Evolutionary conservation across 2,888 invertebrate species (phyloP).

Genomic region (Megaustenia siamemsis): DNA sequence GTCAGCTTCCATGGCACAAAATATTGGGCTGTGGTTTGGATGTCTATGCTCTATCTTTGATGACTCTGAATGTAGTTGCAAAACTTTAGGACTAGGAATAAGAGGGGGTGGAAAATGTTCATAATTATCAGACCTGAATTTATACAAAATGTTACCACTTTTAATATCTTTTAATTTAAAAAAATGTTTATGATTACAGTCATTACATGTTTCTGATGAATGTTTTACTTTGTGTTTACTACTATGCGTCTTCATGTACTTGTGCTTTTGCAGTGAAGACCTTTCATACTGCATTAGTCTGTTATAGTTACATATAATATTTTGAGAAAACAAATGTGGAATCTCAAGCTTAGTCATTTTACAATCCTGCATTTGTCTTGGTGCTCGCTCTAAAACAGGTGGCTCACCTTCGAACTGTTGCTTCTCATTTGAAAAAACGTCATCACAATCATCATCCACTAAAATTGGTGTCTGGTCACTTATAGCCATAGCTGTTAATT

Average conservation of each 20-base stretch:
- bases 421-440: not conserved
- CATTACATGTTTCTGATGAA: not conserved
- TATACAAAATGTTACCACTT: conserved; percentile 48
- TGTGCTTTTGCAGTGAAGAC: not conserved
- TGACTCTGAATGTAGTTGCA: not conserved
- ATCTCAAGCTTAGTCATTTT: not conserved
- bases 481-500: not conserved
- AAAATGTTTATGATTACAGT: not conserved
- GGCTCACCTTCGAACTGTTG: conserved; percentile 43
- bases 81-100: conserved; percentile 40
- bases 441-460: conserved; percentile 41
- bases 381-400: conserved; percentile 38
- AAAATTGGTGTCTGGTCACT: conserved; percentile 34
- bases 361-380: not conserved
- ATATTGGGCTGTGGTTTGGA: conserved; percentile 36
- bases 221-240: conserved; percentile 16
- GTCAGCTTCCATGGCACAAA: conserved; percentile 53
- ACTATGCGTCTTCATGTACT: conserved; percentile 27
- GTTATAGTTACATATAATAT: conserved; percentile 19
- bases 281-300: not conserved
- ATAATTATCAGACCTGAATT: conserved; percentile 31
- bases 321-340: not conserved
- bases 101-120: conserved; percentile 47
- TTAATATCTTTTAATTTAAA: conserved; percentile 11
- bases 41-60: not conserved